Evolutionary conservation across 1,140 invertebrate species (phyloP).

Genomic region (Aphelinus certus): DNA sequence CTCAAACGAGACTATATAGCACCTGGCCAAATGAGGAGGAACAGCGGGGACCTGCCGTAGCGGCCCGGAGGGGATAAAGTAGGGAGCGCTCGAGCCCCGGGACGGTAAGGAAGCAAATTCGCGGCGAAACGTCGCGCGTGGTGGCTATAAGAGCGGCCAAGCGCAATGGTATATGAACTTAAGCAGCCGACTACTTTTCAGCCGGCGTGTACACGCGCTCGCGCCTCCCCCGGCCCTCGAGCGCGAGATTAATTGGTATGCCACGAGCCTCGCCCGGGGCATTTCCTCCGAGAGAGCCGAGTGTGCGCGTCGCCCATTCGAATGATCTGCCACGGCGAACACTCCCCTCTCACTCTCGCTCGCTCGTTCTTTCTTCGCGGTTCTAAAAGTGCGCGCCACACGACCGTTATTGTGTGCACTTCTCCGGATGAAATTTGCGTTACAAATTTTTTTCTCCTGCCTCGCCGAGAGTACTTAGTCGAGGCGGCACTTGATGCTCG

Average conservation of each 20-base stretch:
- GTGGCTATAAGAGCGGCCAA: background rate
- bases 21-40: too few relatives aligned
- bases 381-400: background rate
- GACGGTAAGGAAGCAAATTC: slow-evolving; percentile 49
- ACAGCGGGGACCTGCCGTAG: slow-evolving; percentile 41
- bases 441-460: too few relatives aligned
- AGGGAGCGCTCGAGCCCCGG: slow-evolving; percentile 42
- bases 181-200: slow-evolving; percentile 21
- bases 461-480: too few relatives aligned
- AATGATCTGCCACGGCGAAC: background rate
- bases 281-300: background rate
- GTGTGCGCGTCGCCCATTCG: background rate
- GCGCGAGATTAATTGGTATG: slow-evolving; percentile 26
- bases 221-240: background rate
- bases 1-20: too few relatives aligned
- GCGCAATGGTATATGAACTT: background rate
- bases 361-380: background rate
- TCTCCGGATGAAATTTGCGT: background rate
- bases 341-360: background rate
- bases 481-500: too few relatives aligned
- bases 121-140: background rate
- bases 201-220: background rate
- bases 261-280: background rate
- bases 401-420: background rate
- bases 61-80: slow-evolving; percentile 50